These are phyloP conservation scores for Xylocampa areola DNA, from an alignment of 2,888 invertebrate species.

Conservation along the genomic window DNA sequence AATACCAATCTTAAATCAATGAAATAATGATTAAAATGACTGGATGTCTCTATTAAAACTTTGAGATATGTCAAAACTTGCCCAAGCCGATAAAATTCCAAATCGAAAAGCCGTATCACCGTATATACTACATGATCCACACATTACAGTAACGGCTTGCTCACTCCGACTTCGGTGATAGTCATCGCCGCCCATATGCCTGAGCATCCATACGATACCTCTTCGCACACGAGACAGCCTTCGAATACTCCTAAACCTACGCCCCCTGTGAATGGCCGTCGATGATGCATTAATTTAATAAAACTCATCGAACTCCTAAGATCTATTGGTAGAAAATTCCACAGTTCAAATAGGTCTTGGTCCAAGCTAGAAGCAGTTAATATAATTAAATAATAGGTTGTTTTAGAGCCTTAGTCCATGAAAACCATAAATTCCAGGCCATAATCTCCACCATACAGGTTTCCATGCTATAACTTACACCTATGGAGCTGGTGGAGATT, in stretches of 20 bases:
- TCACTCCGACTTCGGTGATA: conserved; percentile 92
- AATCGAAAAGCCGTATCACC: conserved; percentile 74
- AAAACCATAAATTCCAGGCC: conserved; percentile 25
- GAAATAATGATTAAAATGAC: conserved; percentile 35
- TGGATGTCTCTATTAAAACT: conserved; percentile 8
- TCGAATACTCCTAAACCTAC: conserved; percentile 93
- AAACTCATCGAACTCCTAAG: not conserved
- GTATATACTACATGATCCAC: conserved; percentile 74
- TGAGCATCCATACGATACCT: conserved; percentile 97
- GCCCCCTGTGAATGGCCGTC: conserved; percentile 91
- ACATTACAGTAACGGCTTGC: conserved; percentile 50
- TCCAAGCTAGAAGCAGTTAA: not conserved
- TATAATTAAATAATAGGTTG: not conserved
- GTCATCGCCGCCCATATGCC: conserved; percentile 97
- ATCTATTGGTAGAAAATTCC: not conserved
- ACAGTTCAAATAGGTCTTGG: not conserved
- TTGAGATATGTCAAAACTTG: conserved; percentile 13
- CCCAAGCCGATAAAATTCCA: conserved; percentile 26
- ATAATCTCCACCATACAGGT: not conserved
- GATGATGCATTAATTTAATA: conserved; percentile 14
- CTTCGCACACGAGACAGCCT: conserved; percentile 94
- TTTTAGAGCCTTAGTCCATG: conserved; percentile 33
- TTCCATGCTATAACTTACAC: conserved; percentile 65
- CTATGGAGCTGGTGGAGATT: conserved; percentile 67
- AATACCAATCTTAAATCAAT: conserved; percentile 5